Evolutionary conservation across 2,888 invertebrate genomes (phyloP), one percentile per base, ranked within the genome.

Genomic region (Lordiphosa fenestrarum): DNA sequence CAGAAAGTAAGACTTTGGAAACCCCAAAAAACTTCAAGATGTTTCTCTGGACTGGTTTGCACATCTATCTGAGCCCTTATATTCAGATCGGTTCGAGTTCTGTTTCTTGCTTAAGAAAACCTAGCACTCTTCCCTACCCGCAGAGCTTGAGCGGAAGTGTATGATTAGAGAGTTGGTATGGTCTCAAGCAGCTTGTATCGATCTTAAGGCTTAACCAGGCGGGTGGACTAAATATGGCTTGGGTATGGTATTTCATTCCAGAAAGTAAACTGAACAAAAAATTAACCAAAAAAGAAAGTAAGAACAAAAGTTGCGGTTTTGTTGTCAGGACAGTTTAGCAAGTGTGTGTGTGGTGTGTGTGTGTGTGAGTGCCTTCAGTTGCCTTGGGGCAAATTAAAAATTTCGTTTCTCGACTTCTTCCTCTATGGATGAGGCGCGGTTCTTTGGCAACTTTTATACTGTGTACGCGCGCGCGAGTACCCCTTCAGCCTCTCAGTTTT

Each of bases 381-480:
- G 82, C 85, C 84, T 71, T 67, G 65, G 68, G 85, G 80, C 82
- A 85, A 85, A 85, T 84, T 85, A 81, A 84, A 83, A 85, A 81
- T 78, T 83, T 83, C 75, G 81, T 81, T 81, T 81, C 71, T 73
- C 80, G 80, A 80, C 77, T 83, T 80, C 33, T 44, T 44, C 30
- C 44, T 44, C 44, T 44, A 44, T 44, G 44, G 44, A 30, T 30
- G 30, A 30, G 30, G 30, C 30, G 30, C 30, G 30, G 30, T 30
- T 44, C 30, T 44, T 44, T 44, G 33, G 30, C 15, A 33, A 33
- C 33, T 44, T 44, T 77, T 25, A 25, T 75, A 69, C 66, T 62
- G 53, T 51, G 19, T 15, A 10, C 30, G 23, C 5, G 6, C 21
- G 9, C 33, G 30, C 12, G 25, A 5, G 7, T 33, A 3, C 19